These are phyloP conservation scores for Meiosimyza platycephala DNA, from an alignment of 2,888 invertebrate genomes.

Conservation along the genomic window DNA sequence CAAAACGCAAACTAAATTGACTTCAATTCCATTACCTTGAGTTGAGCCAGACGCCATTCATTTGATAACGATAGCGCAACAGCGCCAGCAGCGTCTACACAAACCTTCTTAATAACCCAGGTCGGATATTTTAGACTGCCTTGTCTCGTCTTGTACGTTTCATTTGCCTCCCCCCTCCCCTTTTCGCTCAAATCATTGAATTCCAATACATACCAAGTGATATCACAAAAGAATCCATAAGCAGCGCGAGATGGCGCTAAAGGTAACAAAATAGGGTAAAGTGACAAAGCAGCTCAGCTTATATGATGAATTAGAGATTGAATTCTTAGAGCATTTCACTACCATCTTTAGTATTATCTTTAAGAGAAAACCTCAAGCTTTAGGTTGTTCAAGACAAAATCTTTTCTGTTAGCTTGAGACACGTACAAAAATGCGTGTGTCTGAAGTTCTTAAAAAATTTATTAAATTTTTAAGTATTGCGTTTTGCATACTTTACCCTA, in stretches of 20 bases:
- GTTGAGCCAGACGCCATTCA: conserved; percentile 38
- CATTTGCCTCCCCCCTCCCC: not conserved
- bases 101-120: no score
- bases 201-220: conserved; percentile 8
- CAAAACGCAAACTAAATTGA: conserved; percentile 29
- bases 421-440: no score
- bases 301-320: no score
- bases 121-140: not conserved
- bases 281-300: not conserved
- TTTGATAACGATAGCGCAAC: conserved; percentile 34
- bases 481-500: no score
- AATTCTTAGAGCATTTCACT: no score
- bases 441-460: no score
- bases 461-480: no score
- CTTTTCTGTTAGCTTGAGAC: no score
- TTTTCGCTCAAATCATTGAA: not conserved
- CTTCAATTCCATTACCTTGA: conserved; percentile 39
- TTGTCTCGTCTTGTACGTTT: conserved; percentile 8
- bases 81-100: conserved; percentile 23
- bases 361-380: no score
- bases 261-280: not conserved
- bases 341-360: no score
- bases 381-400: no score
- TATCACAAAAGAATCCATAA: conserved; percentile 7
- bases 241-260: not conserved